Evolutionary conservation across 2,113 vertebrate species (phyloP).

Genomic region (Paratilapia polleni): DNA sequence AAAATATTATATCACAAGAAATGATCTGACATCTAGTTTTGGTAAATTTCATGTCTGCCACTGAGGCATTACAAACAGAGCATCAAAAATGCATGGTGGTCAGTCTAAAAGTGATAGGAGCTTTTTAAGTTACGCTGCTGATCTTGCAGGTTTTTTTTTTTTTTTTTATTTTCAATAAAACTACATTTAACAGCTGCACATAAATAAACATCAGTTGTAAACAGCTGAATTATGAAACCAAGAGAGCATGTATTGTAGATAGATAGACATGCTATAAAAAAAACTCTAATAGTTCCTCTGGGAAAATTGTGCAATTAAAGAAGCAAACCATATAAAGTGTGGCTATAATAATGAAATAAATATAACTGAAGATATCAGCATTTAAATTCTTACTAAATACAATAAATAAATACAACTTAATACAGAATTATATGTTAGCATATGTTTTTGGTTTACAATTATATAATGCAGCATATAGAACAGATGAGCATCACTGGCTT

Average conservation of each 20-base stretch:
- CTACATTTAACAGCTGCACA: not conserved
- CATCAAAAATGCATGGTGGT: constrained; percentile 14
- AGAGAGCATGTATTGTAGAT: not conserved
- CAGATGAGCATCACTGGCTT: constrained; percentile 8
- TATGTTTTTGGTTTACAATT: not conserved
- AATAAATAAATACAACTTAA: too few species aligned
- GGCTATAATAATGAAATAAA: not conserved
- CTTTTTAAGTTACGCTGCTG: not conserved
- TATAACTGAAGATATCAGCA: not conserved
- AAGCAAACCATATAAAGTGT: not conserved
- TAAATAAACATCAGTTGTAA: not conserved
- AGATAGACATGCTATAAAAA: constrained; percentile 7
- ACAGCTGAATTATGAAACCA: not conserved
- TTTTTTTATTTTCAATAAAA: not conserved
- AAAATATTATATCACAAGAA: constrained; percentile 1
- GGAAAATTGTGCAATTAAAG: not conserved
- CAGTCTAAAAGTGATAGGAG: not conserved
- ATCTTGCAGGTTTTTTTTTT: not conserved
- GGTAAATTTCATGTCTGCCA: not conserved
- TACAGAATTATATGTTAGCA: not conserved
- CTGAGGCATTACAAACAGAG: not conserved
- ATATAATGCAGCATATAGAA: not conserved
- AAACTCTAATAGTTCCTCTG: not conserved
- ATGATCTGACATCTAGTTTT: constrained; percentile 18
- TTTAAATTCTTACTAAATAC: not conserved